Evolutionary conservation across 2,797 vertebrate species (phyloP), one percentile per base, ranked within the genome.

Genomic region (Chrysocyon brachyurus): DNA sequence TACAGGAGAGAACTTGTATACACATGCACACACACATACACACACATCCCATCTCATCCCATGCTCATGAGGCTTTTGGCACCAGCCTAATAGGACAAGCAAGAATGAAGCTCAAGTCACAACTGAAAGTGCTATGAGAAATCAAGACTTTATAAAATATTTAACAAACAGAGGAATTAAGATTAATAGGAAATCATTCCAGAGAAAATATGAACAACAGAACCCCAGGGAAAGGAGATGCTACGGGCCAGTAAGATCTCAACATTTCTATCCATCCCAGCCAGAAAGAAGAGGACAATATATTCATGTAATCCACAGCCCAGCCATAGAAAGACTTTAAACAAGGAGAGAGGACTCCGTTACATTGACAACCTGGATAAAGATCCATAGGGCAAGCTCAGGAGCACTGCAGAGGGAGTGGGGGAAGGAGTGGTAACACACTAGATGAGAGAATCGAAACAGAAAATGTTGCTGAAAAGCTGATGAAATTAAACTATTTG

Each of bases 231-330:
- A 96, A 98, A 98, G 97, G 97, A 96, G 94, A 96, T 96, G 97
- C 93, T 95, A 95, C 40, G 97, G 95, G 73, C 82, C 94, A 97
- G 79, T 68, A 86, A 96, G 90, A 94, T 86, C 97, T 97, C 90
- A 96, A 96, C 91, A 98, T 93, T 98, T 97, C 82, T 72, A 92
- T 31, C 52, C 86, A 98, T 73, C 96, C 92, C 95, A 88, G 96
- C 97, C 98, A 98, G 98, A 98, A 98, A 97, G 84, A 96, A 97
- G 72, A 88, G 91, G 97, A 97, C 97, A 93, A 98, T 96, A 93
- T 94, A 98, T 98, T 97, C 94, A 96, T 96, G 89, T 93, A 98
- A 97, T 96, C 97, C 95, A 98, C 97, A 98, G 87, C 91, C 77
- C 84, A 97, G 92, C 97, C 98, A 98, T 82, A 97, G 97, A 97